Percentiles rank a stretch among this genome's conserved stretches.
Evolutionary conservation across 2,113 vertebrate species (phyloP).

Genomic region (Puntigrus tetrazona): DNA sequence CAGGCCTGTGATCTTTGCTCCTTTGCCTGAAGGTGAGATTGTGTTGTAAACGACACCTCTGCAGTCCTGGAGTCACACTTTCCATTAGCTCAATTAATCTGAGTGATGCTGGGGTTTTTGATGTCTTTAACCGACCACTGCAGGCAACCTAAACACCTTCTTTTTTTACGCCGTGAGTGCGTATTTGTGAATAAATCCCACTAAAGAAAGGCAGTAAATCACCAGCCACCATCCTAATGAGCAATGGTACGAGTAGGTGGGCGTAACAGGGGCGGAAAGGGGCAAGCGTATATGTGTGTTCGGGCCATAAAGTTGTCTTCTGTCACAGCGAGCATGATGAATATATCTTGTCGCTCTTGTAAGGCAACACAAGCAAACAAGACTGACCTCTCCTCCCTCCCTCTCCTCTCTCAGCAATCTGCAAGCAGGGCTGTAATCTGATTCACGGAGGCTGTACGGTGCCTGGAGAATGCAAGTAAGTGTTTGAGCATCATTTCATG

Average conservation of each 20-base stretch:
- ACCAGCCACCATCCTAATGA: slow-evolving; percentile 56
- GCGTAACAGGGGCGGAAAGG: slow-evolving; percentile 28
- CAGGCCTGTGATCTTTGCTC: slow-evolving; percentile 56
- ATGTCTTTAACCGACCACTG: slow-evolving; percentile 35
- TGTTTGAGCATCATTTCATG: slow-evolving; percentile 52
- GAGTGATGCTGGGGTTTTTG: slow-evolving; percentile 20
- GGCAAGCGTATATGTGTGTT: slow-evolving; percentile 38
- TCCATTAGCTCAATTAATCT: slow-evolving; percentile 48
- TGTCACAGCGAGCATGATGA: slow-evolving; percentile 45
- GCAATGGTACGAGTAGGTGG: slow-evolving; percentile 56
- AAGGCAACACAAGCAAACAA: slow-evolving; percentile 58
- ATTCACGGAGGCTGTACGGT: slow-evolving; percentile 82
- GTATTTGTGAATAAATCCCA: background rate
- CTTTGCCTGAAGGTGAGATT: slow-evolving; percentile 51
- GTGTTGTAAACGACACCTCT: slow-evolving; percentile 51
- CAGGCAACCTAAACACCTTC: slow-evolving; percentile 17
- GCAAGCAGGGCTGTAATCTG: slow-evolving; percentile 93
- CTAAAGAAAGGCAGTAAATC: slow-evolving; percentile 62
- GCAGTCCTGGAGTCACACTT: slow-evolving; percentile 53
- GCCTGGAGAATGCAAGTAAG: slow-evolving; percentile 95
- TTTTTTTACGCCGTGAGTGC: background rate
- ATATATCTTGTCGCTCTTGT: slow-evolving; percentile 62
- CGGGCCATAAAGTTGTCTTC: slow-evolving; percentile 63
- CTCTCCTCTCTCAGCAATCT: slow-evolving; percentile 82
- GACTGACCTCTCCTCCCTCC: slow-evolving; percentile 29